Conservation (phyloP, 2,113 vertebrate species). For the Willisornis vidua region DNA sequence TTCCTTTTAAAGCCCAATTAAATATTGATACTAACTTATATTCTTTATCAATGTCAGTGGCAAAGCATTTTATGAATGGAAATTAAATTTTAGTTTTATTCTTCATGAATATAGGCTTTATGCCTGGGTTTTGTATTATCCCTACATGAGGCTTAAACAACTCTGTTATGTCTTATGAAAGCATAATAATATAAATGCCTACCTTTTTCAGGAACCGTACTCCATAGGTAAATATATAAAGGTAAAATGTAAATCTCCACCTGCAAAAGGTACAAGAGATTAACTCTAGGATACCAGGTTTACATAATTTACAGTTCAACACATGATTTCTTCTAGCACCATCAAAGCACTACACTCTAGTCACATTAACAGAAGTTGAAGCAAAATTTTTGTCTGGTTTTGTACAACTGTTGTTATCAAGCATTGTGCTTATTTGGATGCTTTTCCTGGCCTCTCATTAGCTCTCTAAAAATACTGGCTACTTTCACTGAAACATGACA, state of each 20-base stretch:
- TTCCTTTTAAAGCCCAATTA: background rate
- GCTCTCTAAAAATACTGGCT: background rate
- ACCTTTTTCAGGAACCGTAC: slow-evolving; percentile 97
- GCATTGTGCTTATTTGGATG: background rate
- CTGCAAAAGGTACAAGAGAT: slow-evolving; percentile 79
- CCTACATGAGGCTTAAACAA: background rate
- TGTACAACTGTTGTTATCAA: background rate
- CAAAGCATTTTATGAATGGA: background rate
- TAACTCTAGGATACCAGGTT: slow-evolving; percentile 35
- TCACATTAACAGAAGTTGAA: background rate
- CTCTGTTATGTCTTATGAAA: background rate
- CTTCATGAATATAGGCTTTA: background rate
- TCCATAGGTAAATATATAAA: slow-evolving; percentile 97
- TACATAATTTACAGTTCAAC: slow-evolving; percentile 21
- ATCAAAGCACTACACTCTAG: background rate
- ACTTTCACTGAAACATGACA: background rate
- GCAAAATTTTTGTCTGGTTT: background rate
- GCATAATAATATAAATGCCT: slow-evolving; percentile 62
- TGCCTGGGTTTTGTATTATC: background rate
- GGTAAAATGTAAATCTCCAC: slow-evolving; percentile 97
- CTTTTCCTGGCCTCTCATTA: background rate
- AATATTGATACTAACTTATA: background rate
- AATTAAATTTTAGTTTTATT: slow-evolving; percentile 10
- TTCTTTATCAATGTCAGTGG: background rate
- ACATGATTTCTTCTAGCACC: background rate